These are phyloP conservation scores for Falcunculus frontatus DNA, from an alignment of 2,113 vertebrate genomes.

Conservation along the genomic window DNA sequence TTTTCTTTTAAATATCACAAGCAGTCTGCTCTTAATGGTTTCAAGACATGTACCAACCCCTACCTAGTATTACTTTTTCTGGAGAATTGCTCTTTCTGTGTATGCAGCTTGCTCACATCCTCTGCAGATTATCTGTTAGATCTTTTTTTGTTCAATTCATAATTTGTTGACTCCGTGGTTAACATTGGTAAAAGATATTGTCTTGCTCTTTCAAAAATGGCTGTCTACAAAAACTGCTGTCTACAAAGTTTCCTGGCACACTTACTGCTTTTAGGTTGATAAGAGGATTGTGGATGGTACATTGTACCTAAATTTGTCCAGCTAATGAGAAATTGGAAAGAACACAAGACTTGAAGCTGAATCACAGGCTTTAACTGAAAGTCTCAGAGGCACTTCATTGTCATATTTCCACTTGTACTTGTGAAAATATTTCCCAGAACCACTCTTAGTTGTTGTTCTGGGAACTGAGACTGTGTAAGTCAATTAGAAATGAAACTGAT, in stretches of 20 bases:
- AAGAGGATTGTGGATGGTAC: background rate
- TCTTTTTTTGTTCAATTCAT: background rate
- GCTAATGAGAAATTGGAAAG: background rate
- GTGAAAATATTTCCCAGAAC: background rate
- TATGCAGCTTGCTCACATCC: background rate
- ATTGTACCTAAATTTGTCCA: background rate
- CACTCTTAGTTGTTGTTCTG: background rate
- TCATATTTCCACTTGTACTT: background rate
- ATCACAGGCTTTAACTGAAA: background rate
- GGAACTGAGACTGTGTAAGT: background rate
- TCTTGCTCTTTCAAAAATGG: background rate
- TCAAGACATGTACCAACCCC: background rate
- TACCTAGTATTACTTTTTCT: background rate
- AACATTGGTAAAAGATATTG: background rate
- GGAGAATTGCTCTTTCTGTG: background rate
- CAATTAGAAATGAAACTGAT: background rate
- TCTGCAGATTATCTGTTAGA: background rate
- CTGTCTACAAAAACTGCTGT: background rate
- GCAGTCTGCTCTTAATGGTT: background rate
- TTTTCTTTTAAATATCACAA: background rate
- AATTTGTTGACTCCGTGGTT: background rate
- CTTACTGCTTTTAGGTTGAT: background rate
- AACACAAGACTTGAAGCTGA: background rate
- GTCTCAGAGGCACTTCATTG: background rate
- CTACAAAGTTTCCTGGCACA: background rate